These are phyloP conservation scores for Neosilurus hyrtlii DNA, from an alignment of 2,797 vertebrate species.

Conservation along the genomic window DNA sequence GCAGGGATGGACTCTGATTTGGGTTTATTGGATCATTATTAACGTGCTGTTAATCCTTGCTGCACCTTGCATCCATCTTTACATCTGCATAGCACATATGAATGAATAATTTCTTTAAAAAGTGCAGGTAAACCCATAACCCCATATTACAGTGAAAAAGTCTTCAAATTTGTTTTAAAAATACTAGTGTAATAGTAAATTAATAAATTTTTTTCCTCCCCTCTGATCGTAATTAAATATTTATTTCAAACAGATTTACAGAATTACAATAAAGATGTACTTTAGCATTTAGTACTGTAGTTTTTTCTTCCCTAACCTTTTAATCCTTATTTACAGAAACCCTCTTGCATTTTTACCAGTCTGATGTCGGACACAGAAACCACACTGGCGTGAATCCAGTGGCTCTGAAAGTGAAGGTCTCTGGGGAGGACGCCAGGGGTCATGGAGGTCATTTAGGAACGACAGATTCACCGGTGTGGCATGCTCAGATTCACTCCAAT, in stretches of 20 bases:
- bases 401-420: conserved; percentile 40
- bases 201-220: not conserved
- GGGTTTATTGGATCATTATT: no score
- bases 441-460: conserved; percentile 69
- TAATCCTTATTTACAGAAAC: conserved; percentile 32
- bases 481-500: conserved; percentile 84
- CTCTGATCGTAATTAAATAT: not conserved
- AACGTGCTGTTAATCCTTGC: no score
- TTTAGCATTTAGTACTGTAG: no score
- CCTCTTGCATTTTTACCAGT: not conserved
- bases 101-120: not conserved
- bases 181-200: no score
- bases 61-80: no score
- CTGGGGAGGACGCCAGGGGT: conserved; percentile 58
- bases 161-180: not conserved
- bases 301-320: not conserved
- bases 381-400: conserved; percentile 28
- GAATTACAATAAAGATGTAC: not conserved
- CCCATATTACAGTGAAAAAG: no score
- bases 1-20: no score
- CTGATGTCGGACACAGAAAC: not conserved
- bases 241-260: not conserved
- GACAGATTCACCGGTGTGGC: conserved; percentile 70
- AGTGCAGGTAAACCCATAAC: not conserved
- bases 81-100: no score